Conservation (phyloP, 2,888 invertebrate species). For the Masnerella sp. region DNA sequence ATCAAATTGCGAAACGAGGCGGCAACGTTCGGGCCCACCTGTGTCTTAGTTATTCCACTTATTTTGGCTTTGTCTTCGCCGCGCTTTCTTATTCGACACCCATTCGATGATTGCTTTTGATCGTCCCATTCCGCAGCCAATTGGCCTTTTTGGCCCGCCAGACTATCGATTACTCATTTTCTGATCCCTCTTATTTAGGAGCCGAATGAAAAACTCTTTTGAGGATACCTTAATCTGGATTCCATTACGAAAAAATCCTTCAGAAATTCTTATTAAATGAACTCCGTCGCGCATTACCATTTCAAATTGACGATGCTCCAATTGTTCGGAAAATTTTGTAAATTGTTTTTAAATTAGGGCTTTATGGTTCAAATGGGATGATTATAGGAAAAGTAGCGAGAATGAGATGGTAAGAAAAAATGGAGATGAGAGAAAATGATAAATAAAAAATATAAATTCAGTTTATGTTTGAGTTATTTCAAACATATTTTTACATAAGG, state of each 20-base stretch:
- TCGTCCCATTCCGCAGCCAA: constrained; percentile 20
- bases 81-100: constrained; percentile 18
- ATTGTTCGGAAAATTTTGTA: constrained; percentile 20
- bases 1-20: constrained; percentile 72
- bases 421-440: not conserved
- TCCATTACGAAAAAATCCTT: constrained; percentile 39
- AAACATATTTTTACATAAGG: too few relatives aligned
- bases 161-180: constrained; percentile 51
- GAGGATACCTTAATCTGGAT: constrained; percentile 45
- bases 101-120: constrained; percentile 47
- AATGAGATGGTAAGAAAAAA: not conserved
- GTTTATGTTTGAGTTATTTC: too few relatives aligned
- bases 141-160: constrained; percentile 5
- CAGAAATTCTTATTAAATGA: constrained; percentile 36
- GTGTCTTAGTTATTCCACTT: constrained; percentile 63
- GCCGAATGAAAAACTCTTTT: constrained; percentile 36
- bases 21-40: constrained; percentile 41
- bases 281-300: constrained; percentile 14
- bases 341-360: not conserved
- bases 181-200: constrained; percentile 46
- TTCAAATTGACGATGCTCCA: constrained; percentile 25
- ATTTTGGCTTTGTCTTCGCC: constrained; percentile 31
- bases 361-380: too few relatives aligned
- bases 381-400: too few relatives aligned
- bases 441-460: too few relatives aligned